phyloP scores from a whole-genome alignment of 1,140 invertebrate species.

The Procambarus virginalis region DNA sequence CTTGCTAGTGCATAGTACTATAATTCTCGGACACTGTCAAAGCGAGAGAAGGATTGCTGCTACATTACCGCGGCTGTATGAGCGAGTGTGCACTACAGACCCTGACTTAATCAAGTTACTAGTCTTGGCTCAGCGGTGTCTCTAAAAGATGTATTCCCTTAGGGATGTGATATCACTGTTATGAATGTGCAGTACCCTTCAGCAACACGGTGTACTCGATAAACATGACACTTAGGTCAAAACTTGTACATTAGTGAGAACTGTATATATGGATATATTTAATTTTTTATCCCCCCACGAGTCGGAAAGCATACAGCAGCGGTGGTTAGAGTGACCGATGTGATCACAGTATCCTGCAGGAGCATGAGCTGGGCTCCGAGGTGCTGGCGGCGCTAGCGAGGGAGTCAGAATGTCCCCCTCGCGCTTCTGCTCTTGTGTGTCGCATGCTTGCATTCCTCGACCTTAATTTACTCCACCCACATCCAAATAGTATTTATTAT shows the following conservation, averaged over 20 bases:
- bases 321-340: neutral
- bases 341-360: neutral
- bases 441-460: too few relatives aligned
- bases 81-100: neutral
- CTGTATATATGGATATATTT: slow-evolving; percentile 2
- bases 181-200: neutral
- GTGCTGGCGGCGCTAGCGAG: too few relatives aligned
- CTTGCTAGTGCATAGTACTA: neutral
- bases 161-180: slow-evolving; percentile 24
- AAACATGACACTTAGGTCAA: neutral
- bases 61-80: neutral
- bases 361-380: too few relatives aligned
- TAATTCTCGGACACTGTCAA: neutral
- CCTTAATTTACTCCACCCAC: neutral
- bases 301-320: neutral
- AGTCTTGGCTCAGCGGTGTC: neutral
- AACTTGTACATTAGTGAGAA: neutral
- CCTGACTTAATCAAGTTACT: neutral
- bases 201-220: neutral
- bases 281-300: neutral
- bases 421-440: too few relatives aligned
- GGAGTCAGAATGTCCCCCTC: too few relatives aligned
- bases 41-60: neutral
- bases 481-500: neutral
- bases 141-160: neutral